Conservation (phyloP, 1,140 invertebrate species). For the Reticulitermes speratus region DNA sequence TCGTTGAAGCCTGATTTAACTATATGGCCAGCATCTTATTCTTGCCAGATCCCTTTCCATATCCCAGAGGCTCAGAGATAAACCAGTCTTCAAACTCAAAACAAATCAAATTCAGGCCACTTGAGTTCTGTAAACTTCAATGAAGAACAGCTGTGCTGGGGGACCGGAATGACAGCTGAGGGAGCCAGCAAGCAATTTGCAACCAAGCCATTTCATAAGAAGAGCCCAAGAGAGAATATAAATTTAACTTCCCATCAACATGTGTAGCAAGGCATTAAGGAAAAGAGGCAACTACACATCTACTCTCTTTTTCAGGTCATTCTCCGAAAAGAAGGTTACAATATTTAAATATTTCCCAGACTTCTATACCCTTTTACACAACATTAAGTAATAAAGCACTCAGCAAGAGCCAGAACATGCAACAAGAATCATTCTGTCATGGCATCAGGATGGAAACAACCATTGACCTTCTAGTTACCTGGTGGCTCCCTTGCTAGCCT, state of each 20-base stretch:
- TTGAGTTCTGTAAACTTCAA: background rate
- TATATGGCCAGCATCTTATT: background rate
- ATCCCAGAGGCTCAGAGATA: background rate
- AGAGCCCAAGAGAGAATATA: background rate
- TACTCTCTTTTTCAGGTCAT: background rate
- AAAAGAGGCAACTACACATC: background rate
- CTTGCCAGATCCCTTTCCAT: background rate
- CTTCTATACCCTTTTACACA: background rate
- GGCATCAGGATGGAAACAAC: background rate
- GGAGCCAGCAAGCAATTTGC: slow-evolving; percentile 31
- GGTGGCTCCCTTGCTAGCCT: slow-evolving; percentile 11
- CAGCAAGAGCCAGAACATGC: background rate
- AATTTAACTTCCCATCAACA: background rate
- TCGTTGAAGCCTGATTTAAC: background rate
- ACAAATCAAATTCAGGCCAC: slow-evolving; percentile 5
- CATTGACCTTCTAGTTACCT: background rate
- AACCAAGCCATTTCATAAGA: slow-evolving; percentile 18
- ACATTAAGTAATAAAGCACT: background rate
- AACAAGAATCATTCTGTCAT: background rate
- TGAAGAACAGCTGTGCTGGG: background rate
- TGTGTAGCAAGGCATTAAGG: background rate
- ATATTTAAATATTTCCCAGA: background rate
- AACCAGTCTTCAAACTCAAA: slow-evolving; percentile 5
- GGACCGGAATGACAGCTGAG: slow-evolving; percentile 18
- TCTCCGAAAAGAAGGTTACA: background rate